Conservation (phyloP, 2,797 vertebrate genomes). For the Esox masquinongy region DNA sequence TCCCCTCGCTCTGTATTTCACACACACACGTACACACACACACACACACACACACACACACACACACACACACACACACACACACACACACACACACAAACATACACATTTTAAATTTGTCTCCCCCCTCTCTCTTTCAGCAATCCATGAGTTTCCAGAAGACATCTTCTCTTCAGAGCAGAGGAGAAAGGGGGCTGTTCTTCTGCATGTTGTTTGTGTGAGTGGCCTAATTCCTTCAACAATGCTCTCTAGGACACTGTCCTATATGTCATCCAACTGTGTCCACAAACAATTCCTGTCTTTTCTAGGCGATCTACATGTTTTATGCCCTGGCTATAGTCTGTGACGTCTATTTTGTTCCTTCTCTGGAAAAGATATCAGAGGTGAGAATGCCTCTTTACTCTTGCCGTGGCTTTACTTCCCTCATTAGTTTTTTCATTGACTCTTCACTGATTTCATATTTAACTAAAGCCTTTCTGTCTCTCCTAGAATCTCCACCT, state of each 20-base stretch:
- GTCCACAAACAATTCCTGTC: slow-evolving; percentile 17
- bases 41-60: neutral
- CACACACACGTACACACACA: neutral
- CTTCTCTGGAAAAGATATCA: slow-evolving; percentile 80
- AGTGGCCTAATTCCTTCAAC: slow-evolving; percentile 46
- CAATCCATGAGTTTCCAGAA: slow-evolving; percentile 77
- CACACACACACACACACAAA: neutral
- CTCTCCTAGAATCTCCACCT: slow-evolving; percentile 76
- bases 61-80: neutral
- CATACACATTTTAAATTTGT: neutral
- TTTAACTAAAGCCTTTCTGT: neutral
- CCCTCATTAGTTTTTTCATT: no score
- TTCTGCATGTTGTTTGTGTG: slow-evolving; percentile 80
- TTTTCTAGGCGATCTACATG: slow-evolving; percentile 79
- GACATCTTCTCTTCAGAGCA: slow-evolving; percentile 76
- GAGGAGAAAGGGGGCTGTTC: slow-evolving; percentile 73
- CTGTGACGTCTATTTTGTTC: slow-evolving; percentile 82
- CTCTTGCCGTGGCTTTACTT: no score
- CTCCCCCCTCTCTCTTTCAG: slow-evolving; percentile 46
- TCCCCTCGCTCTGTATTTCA: slow-evolving; percentile 27
- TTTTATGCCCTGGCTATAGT: slow-evolving; percentile 81
- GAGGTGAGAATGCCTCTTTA: slow-evolving; percentile 63
- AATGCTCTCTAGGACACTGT: no score
- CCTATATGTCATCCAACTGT: neutral
- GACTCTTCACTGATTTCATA: neutral